Conservation (phyloP, 2,797 vertebrate species). For the Urocyon cinereoargenteus region DNA sequence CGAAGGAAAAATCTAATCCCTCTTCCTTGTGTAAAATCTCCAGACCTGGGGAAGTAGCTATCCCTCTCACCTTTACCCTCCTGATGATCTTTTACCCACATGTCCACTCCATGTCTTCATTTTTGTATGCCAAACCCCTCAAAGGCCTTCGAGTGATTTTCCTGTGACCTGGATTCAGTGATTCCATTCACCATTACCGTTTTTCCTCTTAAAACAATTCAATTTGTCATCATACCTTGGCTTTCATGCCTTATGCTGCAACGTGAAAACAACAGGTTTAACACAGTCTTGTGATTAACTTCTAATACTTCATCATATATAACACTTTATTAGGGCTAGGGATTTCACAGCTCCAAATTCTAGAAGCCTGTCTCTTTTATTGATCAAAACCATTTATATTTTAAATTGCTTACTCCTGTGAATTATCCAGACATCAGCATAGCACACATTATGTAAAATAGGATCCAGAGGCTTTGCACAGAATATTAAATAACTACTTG, state of each 20-base stretch:
- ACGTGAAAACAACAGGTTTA: not conserved
- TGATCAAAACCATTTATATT: constrained; percentile 78
- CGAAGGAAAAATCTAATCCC: not conserved
- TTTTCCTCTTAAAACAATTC: constrained; percentile 3
- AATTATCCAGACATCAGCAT: constrained; percentile 68
- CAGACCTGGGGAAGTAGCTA: not conserved
- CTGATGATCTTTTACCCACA: not conserved
- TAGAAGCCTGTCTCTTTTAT: constrained; percentile 78
- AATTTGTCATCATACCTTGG: not conserved
- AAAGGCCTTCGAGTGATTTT: not conserved
- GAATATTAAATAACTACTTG: constrained; percentile 60
- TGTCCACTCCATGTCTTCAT: not conserved
- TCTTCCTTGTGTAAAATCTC: not conserved
- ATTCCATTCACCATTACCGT: not conserved
- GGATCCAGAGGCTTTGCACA: constrained; percentile 24
- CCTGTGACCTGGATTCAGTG: not conserved
- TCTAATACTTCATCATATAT: not conserved
- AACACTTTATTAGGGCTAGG: constrained; percentile 53
- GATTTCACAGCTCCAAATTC: constrained; percentile 73
- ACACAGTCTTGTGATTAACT: not conserved
- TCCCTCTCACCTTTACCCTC: not conserved
- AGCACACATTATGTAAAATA: constrained; percentile 75
- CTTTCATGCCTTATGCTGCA: not conserved
- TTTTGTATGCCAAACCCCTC: not conserved
- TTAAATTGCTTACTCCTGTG: constrained; percentile 74